Evolutionary conservation across 2,888 invertebrate genomes (phyloP).

Genomic region (Pseudoips prasinana): DNA sequence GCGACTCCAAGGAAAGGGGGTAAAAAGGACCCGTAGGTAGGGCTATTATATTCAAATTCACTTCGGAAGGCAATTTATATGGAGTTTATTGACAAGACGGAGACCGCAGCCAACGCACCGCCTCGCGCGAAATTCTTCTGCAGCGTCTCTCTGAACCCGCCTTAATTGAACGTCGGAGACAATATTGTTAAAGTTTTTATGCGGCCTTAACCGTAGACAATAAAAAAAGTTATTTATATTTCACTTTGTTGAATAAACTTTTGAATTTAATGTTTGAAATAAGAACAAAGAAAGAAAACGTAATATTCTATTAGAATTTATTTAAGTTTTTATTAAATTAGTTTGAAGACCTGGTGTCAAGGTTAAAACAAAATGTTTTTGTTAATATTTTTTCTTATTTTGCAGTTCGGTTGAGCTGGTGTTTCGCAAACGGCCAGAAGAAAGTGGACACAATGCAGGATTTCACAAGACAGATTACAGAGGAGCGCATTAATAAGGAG

Average conservation of each 20-base stretch:
- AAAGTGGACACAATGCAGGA: slow-evolving; percentile 73
- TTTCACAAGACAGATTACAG: slow-evolving; percentile 78
- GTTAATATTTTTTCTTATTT: slow-evolving; percentile 32
- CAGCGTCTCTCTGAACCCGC: slow-evolving; percentile 57
- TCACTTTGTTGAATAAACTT: slow-evolving; percentile 8
- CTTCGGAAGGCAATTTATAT: slow-evolving; percentile 78
- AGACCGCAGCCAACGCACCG: slow-evolving; percentile 45
- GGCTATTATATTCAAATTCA: slow-evolving; percentile 81
- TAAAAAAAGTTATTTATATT: slow-evolving; percentile 24
- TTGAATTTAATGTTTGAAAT: slow-evolving; percentile 6
- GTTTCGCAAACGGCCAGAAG: slow-evolving; percentile 55
- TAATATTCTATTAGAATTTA: not conserved
- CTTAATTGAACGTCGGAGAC: slow-evolving; percentile 72
- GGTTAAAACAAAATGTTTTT: slow-evolving; percentile 21
- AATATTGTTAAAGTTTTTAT: slow-evolving; percentile 70
- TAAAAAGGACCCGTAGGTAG: slow-evolving; percentile 69
- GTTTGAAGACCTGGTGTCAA: too few relatives aligned
- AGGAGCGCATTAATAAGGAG: slow-evolving; percentile 66
- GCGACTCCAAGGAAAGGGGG: slow-evolving; percentile 68
- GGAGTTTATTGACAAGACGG: slow-evolving; percentile 78
- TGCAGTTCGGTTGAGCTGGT: slow-evolving; percentile 22
- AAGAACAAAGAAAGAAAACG: slow-evolving; percentile 5
- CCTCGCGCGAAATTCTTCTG: slow-evolving; percentile 68
- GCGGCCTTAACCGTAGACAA: slow-evolving; percentile 32
- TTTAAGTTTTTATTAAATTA: too few relatives aligned